A percentile compares a stretch with the other conserved stretches of the same genome.
phyloP scores from a whole-genome alignment of 2,888 invertebrate genomes.

The Troglohyphantes excavatus region DNA sequence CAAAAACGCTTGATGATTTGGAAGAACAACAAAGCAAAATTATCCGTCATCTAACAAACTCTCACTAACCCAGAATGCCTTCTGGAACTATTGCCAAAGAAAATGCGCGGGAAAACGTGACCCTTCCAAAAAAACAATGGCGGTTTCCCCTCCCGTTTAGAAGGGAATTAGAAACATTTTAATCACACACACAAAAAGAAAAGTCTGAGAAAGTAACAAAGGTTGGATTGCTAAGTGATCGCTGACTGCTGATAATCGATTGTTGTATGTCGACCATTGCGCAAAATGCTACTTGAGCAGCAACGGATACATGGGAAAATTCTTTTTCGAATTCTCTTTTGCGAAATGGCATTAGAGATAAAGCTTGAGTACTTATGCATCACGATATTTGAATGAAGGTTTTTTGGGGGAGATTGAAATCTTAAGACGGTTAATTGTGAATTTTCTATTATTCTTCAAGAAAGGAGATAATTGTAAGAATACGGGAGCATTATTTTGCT shows the following conservation, averaged over 20 bases:
- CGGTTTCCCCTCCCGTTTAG: background rate
- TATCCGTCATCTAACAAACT: slow-evolving; percentile 19
- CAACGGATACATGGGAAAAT: background rate
- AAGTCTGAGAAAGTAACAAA: slow-evolving; percentile 39
- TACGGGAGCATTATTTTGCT: background rate
- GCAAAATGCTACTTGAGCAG: background rate
- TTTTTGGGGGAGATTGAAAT: background rate
- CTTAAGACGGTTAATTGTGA: background rate
- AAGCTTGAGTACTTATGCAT: background rate
- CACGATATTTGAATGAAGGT: background rate
- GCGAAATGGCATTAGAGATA: background rate
- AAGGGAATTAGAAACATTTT: slow-evolving; percentile 41
- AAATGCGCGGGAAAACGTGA: slow-evolving; percentile 42
- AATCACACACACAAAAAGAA: slow-evolving; percentile 22
- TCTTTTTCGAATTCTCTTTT: background rate
- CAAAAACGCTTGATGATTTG: background rate
- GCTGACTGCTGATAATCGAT: slow-evolving; percentile 43
- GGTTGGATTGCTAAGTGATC: slow-evolving; percentile 8
- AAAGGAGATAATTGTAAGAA: background rate
- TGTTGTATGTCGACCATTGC: slow-evolving; percentile 20
- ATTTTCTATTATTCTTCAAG: background rate
- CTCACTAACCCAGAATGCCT: slow-evolving; percentile 52
- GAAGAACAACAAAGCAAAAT: background rate
- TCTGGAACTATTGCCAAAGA: slow-evolving; percentile 13
- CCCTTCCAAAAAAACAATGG: slow-evolving; percentile 34